A percentile compares a stretch with the other conserved stretches of the same genome.
Conservation (phyloP, 2,888 invertebrate genomes). For the Drosophila tripunctata region DNA sequence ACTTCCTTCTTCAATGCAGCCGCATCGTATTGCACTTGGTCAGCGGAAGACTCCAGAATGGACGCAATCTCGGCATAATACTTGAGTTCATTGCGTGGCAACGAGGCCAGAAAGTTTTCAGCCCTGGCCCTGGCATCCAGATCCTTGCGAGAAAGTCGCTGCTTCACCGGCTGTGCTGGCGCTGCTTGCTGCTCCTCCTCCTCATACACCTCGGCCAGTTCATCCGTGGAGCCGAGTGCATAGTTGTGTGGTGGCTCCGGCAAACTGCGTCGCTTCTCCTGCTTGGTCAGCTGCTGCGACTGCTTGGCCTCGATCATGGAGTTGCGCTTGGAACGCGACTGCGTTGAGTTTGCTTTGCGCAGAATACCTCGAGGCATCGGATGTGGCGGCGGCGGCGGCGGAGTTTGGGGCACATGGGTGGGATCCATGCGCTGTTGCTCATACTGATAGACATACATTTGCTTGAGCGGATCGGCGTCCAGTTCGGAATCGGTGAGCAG, state of each 20-base stretch:
- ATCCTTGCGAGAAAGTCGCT: conserved; percentile 83
- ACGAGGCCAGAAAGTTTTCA: conserved; percentile 83
- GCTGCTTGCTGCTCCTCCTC: conserved; percentile 68
- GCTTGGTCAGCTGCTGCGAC: conserved; percentile 84
- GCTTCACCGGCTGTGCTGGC: conserved; percentile 67
- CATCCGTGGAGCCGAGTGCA: conserved; percentile 77
- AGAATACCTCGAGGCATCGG: conserved; percentile 86
- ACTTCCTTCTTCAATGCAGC: conserved; percentile 84
- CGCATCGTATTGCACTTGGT: conserved; percentile 82
- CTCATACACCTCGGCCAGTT: conserved; percentile 83
- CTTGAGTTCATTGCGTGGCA: conserved; percentile 84
- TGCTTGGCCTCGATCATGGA: conserved; percentile 90
- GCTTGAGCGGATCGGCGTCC: conserved; percentile 85
- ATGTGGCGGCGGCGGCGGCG: conserved; percentile 85
- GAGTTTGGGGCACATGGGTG: conserved; percentile 82
- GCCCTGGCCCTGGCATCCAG: conserved; percentile 83
- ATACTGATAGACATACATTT: conserved; percentile 91
- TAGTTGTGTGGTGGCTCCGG: conserved; percentile 89
- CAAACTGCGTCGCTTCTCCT: conserved; percentile 89
- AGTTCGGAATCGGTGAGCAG: conserved; percentile 89
- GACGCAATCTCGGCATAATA: conserved; percentile 84
- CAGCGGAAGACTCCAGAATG: conserved; percentile 82
- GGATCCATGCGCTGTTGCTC: conserved; percentile 89
- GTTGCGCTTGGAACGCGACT: conserved; percentile 87
- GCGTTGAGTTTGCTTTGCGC: conserved; percentile 81